A percentile compares a stretch with the other conserved stretches of the same genome.
Evolutionary conservation across 1,140 invertebrate genomes (phyloP).

Genomic region (Harpegnathos saltator): DNA sequence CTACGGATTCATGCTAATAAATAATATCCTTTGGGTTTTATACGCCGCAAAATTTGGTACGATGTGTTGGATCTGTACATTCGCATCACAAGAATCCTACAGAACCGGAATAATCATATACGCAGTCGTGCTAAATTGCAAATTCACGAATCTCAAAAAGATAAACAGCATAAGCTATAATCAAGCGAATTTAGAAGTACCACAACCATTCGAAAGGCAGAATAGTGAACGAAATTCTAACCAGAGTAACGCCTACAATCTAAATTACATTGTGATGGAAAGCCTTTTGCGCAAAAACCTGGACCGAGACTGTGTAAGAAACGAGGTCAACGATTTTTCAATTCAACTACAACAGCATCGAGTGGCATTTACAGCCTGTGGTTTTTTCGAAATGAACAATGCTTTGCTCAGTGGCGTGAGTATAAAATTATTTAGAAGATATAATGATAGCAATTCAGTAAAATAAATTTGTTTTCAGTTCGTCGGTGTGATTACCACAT

Average conservation of each 20-base stretch:
- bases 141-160: background rate
- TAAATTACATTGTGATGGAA: conserved; percentile 54
- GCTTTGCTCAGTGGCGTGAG: conserved; percentile 73
- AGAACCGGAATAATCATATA: conserved; percentile 68
- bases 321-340: conserved; percentile 76
- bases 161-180: background rate
- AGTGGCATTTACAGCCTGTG: conserved; percentile 71
- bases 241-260: conserved; percentile 12
- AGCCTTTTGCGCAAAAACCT: conserved; percentile 47
- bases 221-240: conserved; percentile 39
- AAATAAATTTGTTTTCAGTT: conserved; percentile 70
- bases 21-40: conserved; percentile 78
- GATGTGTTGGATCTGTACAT: conserved; percentile 73
- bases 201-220: background rate
- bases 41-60: conserved; percentile 71
- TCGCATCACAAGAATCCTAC: conserved; percentile 66
- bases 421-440: background rate
- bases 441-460: background rate
- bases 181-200: conserved; percentile 10
- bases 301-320: conserved; percentile 65
- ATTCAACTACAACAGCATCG: conserved; percentile 70
- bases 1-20: conserved; percentile 75
- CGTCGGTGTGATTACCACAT: conserved; percentile 77
- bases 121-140: conserved; percentile 62
- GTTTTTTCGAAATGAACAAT: conserved; percentile 78